Evolutionary conservation across 2,113 vertebrate genomes (phyloP).

Genomic region (Tonatia bakeri): DNA sequence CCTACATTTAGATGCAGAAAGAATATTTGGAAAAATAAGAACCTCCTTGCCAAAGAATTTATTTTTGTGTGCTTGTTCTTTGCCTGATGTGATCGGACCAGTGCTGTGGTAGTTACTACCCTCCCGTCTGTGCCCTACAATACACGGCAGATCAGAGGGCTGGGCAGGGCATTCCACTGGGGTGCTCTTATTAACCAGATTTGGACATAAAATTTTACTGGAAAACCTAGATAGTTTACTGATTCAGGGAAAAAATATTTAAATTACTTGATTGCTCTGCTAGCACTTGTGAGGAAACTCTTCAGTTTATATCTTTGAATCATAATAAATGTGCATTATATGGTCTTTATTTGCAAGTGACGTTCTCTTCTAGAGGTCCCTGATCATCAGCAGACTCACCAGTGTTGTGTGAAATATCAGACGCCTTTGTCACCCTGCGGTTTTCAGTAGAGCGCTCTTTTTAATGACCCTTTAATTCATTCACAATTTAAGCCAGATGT

Average conservation of each 20-base stretch:
- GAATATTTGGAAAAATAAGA: background rate
- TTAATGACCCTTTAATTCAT: background rate
- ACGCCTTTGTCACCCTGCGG: background rate
- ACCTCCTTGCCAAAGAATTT: background rate
- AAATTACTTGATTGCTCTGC: background rate
- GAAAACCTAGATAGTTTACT: background rate
- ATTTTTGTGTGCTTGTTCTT: background rate
- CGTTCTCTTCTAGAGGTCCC: background rate
- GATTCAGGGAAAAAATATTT: background rate
- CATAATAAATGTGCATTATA: background rate
- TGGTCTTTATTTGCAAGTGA: background rate
- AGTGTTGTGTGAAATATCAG: background rate
- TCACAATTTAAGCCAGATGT: background rate
- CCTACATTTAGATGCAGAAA: background rate
- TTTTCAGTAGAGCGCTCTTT: background rate
- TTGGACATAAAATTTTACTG: background rate
- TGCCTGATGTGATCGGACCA: background rate
- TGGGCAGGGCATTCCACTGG: background rate
- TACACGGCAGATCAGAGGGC: background rate
- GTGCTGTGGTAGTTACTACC: background rate
- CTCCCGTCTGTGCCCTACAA: background rate
- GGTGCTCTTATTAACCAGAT: background rate
- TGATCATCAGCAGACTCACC: background rate
- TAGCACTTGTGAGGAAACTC: background rate
- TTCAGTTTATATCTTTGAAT: slow-evolving; percentile 3